Evolutionary conservation across 2,888 invertebrate genomes (phyloP), one percentile per base, ranked within the genome.

Genomic region (Conus canariensis): DNA sequence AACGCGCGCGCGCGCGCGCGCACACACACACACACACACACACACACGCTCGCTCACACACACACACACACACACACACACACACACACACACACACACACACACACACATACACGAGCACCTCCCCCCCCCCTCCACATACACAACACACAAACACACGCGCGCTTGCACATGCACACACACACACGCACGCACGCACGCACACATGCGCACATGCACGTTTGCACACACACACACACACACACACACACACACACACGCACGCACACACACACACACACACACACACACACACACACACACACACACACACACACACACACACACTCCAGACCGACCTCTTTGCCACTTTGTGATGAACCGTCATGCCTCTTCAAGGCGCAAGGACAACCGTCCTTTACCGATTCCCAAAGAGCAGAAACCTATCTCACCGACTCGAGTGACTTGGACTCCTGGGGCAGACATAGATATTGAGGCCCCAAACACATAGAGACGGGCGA

Each of bases 161-260:
- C 82, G 0, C 82, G 16, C 45, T 0, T 30, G 7, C 82, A n/a
- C 82, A n/a, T 30, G 22, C 70, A 70, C 5, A 70, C 70, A 14
- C 16, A 70, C n/a, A 0, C 70, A 70, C n/a, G 19, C 70, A 22
- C 70, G 8, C 70, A 22, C 70, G 19, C 70, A 22, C 4, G 19
- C 70, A 22, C 22, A 3, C 70, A 70, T 1, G 19, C 70, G 14
- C 70, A 3, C 70, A 12, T n/a, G 22, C 85, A 22, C 70, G 7
- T 3, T 0, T 2, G 14, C 82, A 30, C 59, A 88, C 59, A 45
- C 86, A 90, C 80, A 77, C 60, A 88, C 87, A 89, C 30, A 90
- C 58, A 91, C 82, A 88, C 80, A 88, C 59, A 88, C 82, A 82
- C 80, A 80, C 80, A 88, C 60, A 88, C 80, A 88, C 58, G 59